Evolutionary conservation across 1,140 invertebrate genomes (phyloP).

Genomic region (Pteromalus puparum): DNA sequence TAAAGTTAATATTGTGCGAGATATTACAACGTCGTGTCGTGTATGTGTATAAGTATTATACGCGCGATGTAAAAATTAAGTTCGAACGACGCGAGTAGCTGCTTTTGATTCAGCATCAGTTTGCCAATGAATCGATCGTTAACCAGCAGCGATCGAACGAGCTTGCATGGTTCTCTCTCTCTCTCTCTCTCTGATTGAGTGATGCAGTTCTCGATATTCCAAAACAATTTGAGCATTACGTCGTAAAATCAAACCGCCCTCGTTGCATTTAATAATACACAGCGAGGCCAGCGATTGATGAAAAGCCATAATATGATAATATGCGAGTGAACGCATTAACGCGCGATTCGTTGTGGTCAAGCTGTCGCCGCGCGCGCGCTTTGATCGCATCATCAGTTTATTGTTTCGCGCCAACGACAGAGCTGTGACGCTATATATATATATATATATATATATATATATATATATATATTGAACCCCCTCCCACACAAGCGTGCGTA

Average conservation of each 20-base stretch:
- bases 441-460: too few species aligned
- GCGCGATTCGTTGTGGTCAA: not conserved
- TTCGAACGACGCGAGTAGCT: not conserved
- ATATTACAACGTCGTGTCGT: not conserved
- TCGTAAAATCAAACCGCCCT: not conserved
- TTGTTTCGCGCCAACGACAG: not conserved
- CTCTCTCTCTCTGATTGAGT: too few species aligned
- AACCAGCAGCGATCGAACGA: too few species aligned
- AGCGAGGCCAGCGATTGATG: conserved; percentile 8
- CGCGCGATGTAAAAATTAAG: too few species aligned
- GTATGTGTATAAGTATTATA: not conserved
- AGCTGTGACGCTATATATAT: too few species aligned
- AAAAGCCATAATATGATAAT: conserved; percentile 17
- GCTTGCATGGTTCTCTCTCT: too few species aligned
- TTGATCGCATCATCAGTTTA: conserved; percentile 43
- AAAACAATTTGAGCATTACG: conserved; percentile 16
- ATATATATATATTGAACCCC: too few species aligned
- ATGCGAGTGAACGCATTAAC: conserved; percentile 7
- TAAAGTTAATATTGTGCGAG: conserved; percentile 23
- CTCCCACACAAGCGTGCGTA: too few species aligned
- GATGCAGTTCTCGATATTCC: not conserved
- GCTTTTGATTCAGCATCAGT: too few species aligned
- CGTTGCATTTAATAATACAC: not conserved
- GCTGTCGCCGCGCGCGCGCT: not conserved
- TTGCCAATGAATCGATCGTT: too few species aligned